These are phyloP conservation scores for Neodon shergylaensis DNA, from an alignment of 2,113 vertebrate species.

Conservation along the genomic window DNA sequence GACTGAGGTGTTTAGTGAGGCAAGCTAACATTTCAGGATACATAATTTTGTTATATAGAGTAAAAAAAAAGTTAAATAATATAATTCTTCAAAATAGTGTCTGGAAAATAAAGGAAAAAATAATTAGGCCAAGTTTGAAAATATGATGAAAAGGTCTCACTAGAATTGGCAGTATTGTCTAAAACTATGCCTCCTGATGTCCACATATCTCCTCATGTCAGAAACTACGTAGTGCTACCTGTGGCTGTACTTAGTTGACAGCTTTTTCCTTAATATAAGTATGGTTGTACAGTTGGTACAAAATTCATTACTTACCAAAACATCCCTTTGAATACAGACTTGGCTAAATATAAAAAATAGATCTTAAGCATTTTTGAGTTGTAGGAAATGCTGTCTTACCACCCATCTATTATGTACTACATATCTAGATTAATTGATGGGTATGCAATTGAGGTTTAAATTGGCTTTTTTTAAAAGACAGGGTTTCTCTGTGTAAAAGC, in stretches of 20 bases:
- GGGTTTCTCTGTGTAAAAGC: background rate
- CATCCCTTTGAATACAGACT: background rate
- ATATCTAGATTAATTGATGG: background rate
- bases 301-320: constrained; percentile 37
- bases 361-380: background rate
- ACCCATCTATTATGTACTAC: background rate
- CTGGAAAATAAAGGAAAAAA: background rate
- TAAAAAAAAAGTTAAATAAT: background rate
- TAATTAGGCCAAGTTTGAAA: background rate
- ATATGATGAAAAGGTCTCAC: background rate
- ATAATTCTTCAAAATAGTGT: background rate
- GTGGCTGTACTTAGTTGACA: background rate
- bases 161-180: background rate
- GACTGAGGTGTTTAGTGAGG: background rate
- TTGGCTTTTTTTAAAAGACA: background rate
- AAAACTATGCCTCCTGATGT: background rate
- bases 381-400: background rate
- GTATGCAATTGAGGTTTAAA: background rate
- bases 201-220: too few species aligned
- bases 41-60: background rate
- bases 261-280: background rate
- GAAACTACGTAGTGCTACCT: background rate
- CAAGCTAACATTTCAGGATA: background rate
- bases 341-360: background rate
- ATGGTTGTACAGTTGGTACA: background rate